phyloP scores from a whole-genome alignment of 2,113 vertebrate genomes.

The Xyrauchen texanus region DNA sequence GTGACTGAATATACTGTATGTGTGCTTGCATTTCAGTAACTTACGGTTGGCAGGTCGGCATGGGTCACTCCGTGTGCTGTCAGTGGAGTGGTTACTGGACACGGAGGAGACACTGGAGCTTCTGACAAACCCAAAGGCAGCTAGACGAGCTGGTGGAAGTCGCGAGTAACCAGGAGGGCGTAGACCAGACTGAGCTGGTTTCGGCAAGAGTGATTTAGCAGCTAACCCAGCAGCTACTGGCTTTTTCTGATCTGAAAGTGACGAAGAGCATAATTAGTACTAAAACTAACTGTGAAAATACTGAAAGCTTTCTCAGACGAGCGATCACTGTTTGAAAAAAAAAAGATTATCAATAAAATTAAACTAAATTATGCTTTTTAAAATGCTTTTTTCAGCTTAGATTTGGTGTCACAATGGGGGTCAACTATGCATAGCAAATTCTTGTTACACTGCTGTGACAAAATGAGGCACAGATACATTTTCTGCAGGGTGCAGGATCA shows the following conservation, averaged over 20 bases:
- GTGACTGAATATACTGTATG: no score
- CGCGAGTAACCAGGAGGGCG: slow-evolving; percentile 89
- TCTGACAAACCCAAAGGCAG: slow-evolving; percentile 89
- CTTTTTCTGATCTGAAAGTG: slow-evolving; percentile 75
- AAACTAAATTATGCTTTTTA: neutral
- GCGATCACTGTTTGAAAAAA: neutral
- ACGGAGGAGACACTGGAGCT: slow-evolving; percentile 91
- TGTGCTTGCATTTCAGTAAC: slow-evolving; percentile 57
- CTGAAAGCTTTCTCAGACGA: neutral
- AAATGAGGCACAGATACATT: slow-evolving; percentile 14
- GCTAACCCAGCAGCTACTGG: slow-evolving; percentile 66
- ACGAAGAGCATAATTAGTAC: slow-evolving; percentile 47
- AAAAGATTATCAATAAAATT: neutral
- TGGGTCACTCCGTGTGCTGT: slow-evolving; percentile 83
- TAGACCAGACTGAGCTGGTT: slow-evolving; percentile 84
- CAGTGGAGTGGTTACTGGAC: slow-evolving; percentile 85
- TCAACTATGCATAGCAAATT: neutral
- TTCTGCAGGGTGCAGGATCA: slow-evolving; percentile 18
- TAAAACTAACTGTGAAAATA: slow-evolving; percentile 28
- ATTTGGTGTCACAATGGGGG: neutral
- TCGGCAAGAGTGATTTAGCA: slow-evolving; percentile 82
- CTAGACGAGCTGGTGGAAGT: slow-evolving; percentile 84
- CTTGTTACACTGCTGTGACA: slow-evolving; percentile 14
- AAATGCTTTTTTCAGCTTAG: neutral
- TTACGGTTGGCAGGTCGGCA: slow-evolving; percentile 83